Conservation (phyloP, 2,888 invertebrate species). For the Rotaria magnacalcarata region DNA sequence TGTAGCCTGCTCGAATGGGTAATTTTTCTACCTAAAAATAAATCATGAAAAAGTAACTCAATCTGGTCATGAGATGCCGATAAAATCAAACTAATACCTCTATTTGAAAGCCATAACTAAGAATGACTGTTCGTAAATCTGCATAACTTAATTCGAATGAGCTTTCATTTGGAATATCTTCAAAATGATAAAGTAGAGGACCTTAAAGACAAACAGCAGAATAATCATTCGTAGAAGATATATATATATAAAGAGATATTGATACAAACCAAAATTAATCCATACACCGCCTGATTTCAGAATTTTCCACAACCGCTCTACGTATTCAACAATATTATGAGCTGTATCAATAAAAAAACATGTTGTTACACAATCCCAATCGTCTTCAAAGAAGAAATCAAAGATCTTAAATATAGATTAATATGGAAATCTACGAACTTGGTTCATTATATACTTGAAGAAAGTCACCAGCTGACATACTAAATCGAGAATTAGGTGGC, state of each 20-base stretch:
- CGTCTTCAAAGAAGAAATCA: conserved; percentile 65
- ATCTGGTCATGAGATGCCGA: background rate
- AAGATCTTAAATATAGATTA: too few relatives aligned
- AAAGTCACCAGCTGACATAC: conserved; percentile 95
- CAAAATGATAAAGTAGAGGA: conserved; percentile 79
- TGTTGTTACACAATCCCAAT: conserved; percentile 86
- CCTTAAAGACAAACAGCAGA: conserved; percentile 58
- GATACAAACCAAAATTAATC: conserved; percentile 55
- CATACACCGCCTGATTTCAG: conserved; percentile 71
- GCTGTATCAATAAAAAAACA: conserved; percentile 99
- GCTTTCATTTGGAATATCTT: conserved; percentile 77
- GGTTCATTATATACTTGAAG: conserved; percentile 69
- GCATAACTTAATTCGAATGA: conserved; percentile 90
- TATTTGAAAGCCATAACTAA: conserved; percentile 69
- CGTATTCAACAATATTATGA: conserved; percentile 85
- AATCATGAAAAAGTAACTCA: conserved; percentile 35
- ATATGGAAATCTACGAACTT: conserved; percentile 49
- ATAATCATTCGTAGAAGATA: too few relatives aligned
- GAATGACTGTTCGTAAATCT: conserved; percentile 72
- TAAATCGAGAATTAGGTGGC: conserved; percentile 66
- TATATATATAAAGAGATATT: too few relatives aligned
- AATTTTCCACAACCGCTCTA: conserved; percentile 83
- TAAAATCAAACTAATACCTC: conserved; percentile 45
- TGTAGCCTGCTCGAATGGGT: conserved; percentile 77
- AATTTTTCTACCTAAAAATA: conserved; percentile 70